Percentiles rank a stretch among this genome's conserved stretches.
Conservation (phyloP, 2,888 invertebrate genomes). For the Aleiodes leptofemur region DNA sequence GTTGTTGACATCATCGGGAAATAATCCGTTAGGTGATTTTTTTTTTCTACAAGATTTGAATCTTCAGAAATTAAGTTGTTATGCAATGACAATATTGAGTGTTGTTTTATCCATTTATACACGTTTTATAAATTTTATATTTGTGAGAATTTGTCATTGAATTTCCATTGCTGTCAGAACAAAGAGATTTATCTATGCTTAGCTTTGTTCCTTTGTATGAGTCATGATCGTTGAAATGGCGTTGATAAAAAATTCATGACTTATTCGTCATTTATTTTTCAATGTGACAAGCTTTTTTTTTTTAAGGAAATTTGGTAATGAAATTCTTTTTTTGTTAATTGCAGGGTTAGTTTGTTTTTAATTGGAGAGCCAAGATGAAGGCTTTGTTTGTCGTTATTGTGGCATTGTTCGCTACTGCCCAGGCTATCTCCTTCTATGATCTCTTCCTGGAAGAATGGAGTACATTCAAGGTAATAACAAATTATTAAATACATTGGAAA, state of each 20-base stretch:
- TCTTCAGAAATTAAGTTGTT: too few relatives aligned
- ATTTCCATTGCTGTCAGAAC: neutral
- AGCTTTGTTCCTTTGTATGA: too few relatives aligned
- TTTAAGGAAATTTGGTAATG: neutral
- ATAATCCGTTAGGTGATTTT: too few relatives aligned
- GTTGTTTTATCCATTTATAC: too few relatives aligned
- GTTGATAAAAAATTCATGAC: neutral
- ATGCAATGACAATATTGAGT: too few relatives aligned
- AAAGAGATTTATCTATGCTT: neutral
- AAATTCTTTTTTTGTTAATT: neutral
- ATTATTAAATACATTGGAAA: neutral
- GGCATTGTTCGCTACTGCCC: conserved; percentile 77
- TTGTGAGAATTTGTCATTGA: neutral
- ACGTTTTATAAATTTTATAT: neutral
- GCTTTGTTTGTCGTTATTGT: conserved; percentile 3
- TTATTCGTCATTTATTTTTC: neutral
- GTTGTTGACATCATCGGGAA: too few relatives aligned
- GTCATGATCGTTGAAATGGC: neutral
- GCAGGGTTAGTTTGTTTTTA: neutral
- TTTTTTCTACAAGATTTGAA: too few relatives aligned
- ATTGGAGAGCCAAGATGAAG: conserved; percentile 11
- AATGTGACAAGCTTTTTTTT: neutral
- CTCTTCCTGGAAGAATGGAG: conserved; percentile 86
- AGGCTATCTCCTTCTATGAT: conserved; percentile 84
- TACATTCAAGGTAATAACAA: conserved; percentile 82